Percentiles rank a stretch among this genome's conserved stretches.
Evolutionary conservation across 2,888 invertebrate genomes (phyloP).

Genomic region (Sialis lutaria): DNA sequence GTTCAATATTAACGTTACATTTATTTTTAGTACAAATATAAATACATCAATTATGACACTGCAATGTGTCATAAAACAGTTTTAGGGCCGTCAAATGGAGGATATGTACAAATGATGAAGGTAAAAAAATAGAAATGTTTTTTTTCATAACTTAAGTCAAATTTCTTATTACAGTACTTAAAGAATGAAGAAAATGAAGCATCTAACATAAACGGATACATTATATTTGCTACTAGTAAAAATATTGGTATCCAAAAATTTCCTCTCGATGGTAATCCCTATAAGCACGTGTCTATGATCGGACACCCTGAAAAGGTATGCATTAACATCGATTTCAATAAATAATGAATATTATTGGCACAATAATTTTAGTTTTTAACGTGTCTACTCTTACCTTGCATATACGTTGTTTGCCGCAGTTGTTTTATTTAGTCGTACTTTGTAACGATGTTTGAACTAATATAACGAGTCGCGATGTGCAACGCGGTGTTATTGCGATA

Average conservation of each 20-base stretch:
- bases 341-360: no score
- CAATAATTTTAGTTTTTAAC: not conserved
- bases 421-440: no score
- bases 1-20: not conserved
- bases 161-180: not conserved
- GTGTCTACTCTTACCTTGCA: no score
- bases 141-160: not conserved
- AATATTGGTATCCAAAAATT: conserved; percentile 49
- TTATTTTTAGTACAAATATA: conserved; percentile 43
- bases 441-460: no score
- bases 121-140: conserved; percentile 12
- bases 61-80: conserved; percentile 46
- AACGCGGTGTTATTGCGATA: no score
- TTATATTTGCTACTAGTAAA: conserved; percentile 43
- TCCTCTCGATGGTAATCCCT: conserved; percentile 61
- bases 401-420: no score
- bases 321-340: no score
- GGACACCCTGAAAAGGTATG: conserved; percentile 47
- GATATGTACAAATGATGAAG: conserved; percentile 33
- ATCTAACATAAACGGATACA: no score
- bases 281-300: conserved; percentile 39
- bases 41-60: conserved; percentile 41
- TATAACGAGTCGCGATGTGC: no score
- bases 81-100: conserved; percentile 49
- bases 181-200: conserved; percentile 5